Evolutionary conservation across 2,888 invertebrate genomes (phyloP).

Genomic region (Horisme vitalbata): DNA sequence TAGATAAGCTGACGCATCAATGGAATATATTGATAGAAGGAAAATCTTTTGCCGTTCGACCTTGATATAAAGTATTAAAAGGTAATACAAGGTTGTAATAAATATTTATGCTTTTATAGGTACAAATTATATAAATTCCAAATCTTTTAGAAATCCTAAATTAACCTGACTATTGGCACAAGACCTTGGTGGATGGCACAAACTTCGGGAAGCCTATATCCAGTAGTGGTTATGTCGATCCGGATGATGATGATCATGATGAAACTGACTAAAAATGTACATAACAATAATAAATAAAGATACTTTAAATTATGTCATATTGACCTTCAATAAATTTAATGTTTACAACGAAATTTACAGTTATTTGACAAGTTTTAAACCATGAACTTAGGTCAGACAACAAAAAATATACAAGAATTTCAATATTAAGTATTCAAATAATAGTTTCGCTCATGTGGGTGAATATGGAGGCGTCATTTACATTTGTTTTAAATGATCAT

Average conservation of each 20-base stretch:
- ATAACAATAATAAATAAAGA: neutral
- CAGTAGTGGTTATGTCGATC: too few species aligned
- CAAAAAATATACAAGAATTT: conserved; percentile 12
- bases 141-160: too few species aligned
- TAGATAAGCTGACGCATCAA: conserved; percentile 3
- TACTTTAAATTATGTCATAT: neutral
- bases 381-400: conserved; percentile 40
- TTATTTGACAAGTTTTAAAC: conserved; percentile 23
- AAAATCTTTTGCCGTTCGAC: neutral
- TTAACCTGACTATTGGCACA: too few species aligned
- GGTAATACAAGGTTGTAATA: too few species aligned
- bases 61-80: neutral
- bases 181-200: too few species aligned
- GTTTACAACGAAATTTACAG: neutral
- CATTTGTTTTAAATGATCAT: conserved; percentile 51
- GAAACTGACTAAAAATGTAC: too few species aligned
- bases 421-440: conserved; percentile 10
- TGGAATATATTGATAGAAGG: neutral
- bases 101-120: too few species aligned
- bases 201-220: too few species aligned
- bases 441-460: conserved; percentile 34
- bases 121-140: too few species aligned
- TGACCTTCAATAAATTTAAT: conserved; percentile 6
- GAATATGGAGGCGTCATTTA: conserved; percentile 46
- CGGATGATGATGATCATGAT: too few species aligned